Base-by-base conservation (phyloP, 2,888 invertebrate species). In the Platycheirus rosarum region DNA sequence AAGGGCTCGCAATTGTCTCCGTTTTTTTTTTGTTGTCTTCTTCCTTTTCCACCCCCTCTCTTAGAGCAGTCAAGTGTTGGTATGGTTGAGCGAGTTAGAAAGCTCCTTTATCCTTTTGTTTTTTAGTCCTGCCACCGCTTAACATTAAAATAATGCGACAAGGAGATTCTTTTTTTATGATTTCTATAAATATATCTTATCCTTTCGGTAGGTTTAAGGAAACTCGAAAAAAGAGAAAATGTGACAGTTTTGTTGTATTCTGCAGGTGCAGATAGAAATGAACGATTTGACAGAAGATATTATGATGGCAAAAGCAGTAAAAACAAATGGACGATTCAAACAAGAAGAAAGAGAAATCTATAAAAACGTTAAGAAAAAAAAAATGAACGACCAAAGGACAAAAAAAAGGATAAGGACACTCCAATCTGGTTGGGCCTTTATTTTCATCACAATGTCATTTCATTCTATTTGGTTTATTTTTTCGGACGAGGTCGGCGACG, bases 81-180 rank as follows among this genome's bases (percentile, higher is more conserved):
- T 5, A 46, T 46, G 6, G n/a, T 46, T 16, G 20, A 18, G 40
- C 18, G 11, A 40, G 20, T 55, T 40, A 37, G 18, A n/a, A 53
- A 32, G 23, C 69, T 66, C 55, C 48, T 46, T 70, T 66, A 80
- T 70, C 76, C 65, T 35, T 55, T 60, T 18, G 16, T 51, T 48
- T 60, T n/a, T 57, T 46, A 55, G 29, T 20, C 20, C 51, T 18
- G 32, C 44, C 29, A 48, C 42, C 51, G 60, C 63, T 51, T 23
- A 46, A 46, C 75, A 71, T 80, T 80, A 80, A 66, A 75, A 80
- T 80, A 80, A 75, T 75, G 75, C 75, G 70, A 80, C 80, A 75
- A 55, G 57, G 55, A n/a, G 37, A 75, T 75, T 75, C 60, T 60
- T 60, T 55, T 60, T 53, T 40, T 26, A 11, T 14, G 60, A 60